These are phyloP conservation scores for Dipodomys merriami DNA, from an alignment of 2,113 vertebrate genomes.

Conservation along the genomic window DNA sequence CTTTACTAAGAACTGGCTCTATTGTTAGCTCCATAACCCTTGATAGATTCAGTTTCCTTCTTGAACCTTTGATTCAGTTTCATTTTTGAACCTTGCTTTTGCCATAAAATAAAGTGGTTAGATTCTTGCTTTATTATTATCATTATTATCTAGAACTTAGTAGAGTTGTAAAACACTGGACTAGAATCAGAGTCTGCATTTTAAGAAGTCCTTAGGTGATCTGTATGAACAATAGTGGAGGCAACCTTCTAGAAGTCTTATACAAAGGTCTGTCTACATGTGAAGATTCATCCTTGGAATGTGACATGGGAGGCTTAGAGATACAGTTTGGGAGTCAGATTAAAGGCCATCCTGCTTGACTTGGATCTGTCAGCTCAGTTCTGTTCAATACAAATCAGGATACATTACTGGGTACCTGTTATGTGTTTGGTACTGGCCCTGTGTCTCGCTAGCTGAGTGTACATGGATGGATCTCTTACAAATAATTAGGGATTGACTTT, in stretches of 20 bases:
- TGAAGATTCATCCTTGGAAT: background rate
- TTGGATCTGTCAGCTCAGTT: background rate
- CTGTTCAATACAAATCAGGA: background rate
- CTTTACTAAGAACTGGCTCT: background rate
- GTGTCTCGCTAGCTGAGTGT: background rate
- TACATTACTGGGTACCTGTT: background rate
- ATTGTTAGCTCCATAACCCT: background rate
- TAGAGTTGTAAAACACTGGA: background rate
- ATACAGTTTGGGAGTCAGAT: background rate
- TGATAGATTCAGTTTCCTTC: background rate
- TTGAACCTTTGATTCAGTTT: background rate
- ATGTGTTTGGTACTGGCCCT: background rate
- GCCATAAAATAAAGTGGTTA: background rate
- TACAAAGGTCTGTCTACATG: background rate
- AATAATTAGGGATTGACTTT: background rate
- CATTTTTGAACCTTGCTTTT: background rate
- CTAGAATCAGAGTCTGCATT: background rate
- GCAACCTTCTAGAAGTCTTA: background rate
- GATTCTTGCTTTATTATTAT: background rate
- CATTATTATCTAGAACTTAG: conserved; percentile 19
- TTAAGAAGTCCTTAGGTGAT: background rate
- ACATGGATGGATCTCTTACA: background rate
- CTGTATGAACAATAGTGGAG: background rate
- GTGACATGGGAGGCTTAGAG: background rate
- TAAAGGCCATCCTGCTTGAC: background rate